A percentile compares a stretch with the other conserved stretches of the same genome.
These are phyloP conservation scores for Grantiella picta DNA, from an alignment of 2,113 vertebrate genomes.

Conservation along the genomic window DNA sequence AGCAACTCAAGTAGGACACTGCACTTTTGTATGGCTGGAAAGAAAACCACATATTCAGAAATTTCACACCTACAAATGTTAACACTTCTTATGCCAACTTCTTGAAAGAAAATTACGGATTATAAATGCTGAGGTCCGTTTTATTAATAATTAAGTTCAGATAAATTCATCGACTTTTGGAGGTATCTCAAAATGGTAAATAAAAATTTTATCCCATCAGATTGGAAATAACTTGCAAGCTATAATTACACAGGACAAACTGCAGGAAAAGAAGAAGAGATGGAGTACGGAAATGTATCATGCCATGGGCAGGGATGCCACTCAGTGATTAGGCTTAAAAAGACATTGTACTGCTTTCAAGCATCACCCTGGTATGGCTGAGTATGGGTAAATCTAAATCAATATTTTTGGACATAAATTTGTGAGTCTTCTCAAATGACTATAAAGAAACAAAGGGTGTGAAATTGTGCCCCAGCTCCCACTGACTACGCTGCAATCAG, in stretches of 20 bases:
- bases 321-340: background rate
- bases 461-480: background rate
- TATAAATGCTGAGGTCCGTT: background rate
- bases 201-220: background rate
- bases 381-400: background rate
- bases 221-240: background rate
- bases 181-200: background rate
- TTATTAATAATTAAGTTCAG: background rate
- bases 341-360: background rate
- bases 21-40: background rate
- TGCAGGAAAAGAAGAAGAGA: background rate
- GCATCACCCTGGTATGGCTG: background rate
- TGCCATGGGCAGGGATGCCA: background rate
- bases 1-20: background rate
- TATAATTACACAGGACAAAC: background rate
- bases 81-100: background rate
- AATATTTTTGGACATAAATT: background rate
- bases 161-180: background rate
- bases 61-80: background rate
- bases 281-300: background rate
- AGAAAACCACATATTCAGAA: background rate
- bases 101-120: background rate
- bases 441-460: background rate
- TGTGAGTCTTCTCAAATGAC: background rate
- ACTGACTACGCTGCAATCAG: background rate